Evolutionary conservation across 2,888 invertebrate species (phyloP).

Genomic region (Scaeva pyrastri): DNA sequence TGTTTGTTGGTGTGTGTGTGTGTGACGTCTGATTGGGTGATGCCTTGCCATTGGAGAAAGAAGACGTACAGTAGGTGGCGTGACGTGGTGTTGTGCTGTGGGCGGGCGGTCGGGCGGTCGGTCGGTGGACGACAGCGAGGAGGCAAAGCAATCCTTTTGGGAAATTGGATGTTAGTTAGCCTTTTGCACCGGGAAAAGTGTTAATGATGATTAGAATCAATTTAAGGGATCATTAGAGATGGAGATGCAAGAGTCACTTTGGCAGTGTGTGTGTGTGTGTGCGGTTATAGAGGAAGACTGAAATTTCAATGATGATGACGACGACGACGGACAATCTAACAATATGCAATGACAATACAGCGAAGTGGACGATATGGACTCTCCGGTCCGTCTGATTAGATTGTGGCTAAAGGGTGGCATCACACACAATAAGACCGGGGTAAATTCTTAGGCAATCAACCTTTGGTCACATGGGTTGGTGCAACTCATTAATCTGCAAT

Average conservation of each 20-base stretch:
- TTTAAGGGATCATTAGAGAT: conserved; percentile 84
- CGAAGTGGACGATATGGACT: background rate
- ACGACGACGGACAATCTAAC: conserved; percentile 33
- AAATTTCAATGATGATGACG: conserved; percentile 56
- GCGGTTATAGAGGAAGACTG: conserved; percentile 55
- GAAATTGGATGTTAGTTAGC: conserved; percentile 73
- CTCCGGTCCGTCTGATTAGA: conserved; percentile 33
- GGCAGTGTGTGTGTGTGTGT: conserved; percentile 1
- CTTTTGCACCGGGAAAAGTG: conserved; percentile 79
- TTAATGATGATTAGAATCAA: conserved; percentile 84
- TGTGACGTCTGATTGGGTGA: conserved; percentile 65
- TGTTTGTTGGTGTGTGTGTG: conserved; percentile 4
- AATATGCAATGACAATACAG: conserved; percentile 51
- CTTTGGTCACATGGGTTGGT: conserved; percentile 60
- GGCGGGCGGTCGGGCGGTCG: background rate
- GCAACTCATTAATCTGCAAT: conserved; percentile 67
- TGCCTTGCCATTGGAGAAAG: conserved; percentile 26
- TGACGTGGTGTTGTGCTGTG: too few relatives aligned
- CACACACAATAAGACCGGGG: conserved; percentile 29
- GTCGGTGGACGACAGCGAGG: background rate
- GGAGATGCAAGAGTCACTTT: conserved; percentile 65
- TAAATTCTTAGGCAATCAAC: conserved; percentile 56
- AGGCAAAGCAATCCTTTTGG: conserved; percentile 50
- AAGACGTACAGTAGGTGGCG: conserved; percentile 6
- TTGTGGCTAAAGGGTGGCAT: conserved; percentile 35